Conservation (phyloP, 2,113 vertebrate genomes). For the Polyodon spathula region DNA sequence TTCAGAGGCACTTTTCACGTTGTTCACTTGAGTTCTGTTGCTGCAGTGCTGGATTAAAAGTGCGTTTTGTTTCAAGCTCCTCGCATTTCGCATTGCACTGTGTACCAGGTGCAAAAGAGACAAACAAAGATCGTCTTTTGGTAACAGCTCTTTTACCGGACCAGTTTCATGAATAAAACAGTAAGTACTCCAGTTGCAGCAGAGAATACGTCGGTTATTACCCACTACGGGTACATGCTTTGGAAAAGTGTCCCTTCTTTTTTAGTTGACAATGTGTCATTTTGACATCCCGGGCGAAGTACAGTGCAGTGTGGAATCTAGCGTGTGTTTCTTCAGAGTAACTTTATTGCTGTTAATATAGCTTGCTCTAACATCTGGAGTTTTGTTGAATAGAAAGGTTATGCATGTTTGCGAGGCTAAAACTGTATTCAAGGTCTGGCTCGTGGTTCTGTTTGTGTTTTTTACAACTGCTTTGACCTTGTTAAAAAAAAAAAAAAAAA, state of each 20-base stretch:
- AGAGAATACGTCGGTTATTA: slow-evolving; percentile 19
- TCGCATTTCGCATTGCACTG: slow-evolving; percentile 37
- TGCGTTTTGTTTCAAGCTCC: slow-evolving; percentile 45
- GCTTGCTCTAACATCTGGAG: no score
- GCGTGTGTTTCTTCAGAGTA: slow-evolving; percentile 28
- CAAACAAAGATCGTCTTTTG: slow-evolving; percentile 40
- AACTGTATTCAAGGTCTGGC: slow-evolving; percentile 23
- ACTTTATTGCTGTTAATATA: no score
- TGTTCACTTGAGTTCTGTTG: slow-evolving; percentile 45
- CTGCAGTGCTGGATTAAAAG: slow-evolving; percentile 54
- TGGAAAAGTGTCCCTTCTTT: slow-evolving; percentile 15
- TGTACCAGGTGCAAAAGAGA: slow-evolving; percentile 46
- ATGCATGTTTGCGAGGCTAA: slow-evolving; percentile 29
- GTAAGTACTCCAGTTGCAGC: slow-evolving; percentile 51
- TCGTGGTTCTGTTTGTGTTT: slow-evolving; percentile 24
- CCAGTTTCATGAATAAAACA: slow-evolving; percentile 47
- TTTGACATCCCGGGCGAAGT: slow-evolving; percentile 24
- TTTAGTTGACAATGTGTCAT: neutral
- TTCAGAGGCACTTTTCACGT: slow-evolving; percentile 60
- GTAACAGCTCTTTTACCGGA: slow-evolving; percentile 31
- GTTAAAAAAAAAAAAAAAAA: no score
- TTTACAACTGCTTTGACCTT: slow-evolving; percentile 40
- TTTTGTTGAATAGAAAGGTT: no score
- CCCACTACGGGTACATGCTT: slow-evolving; percentile 3
- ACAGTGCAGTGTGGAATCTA: slow-evolving; percentile 30